Evolutionary conservation across 64 coral and sea anemone genomes (phyloP).

Genomic region (Montipora capricornis): DNA sequence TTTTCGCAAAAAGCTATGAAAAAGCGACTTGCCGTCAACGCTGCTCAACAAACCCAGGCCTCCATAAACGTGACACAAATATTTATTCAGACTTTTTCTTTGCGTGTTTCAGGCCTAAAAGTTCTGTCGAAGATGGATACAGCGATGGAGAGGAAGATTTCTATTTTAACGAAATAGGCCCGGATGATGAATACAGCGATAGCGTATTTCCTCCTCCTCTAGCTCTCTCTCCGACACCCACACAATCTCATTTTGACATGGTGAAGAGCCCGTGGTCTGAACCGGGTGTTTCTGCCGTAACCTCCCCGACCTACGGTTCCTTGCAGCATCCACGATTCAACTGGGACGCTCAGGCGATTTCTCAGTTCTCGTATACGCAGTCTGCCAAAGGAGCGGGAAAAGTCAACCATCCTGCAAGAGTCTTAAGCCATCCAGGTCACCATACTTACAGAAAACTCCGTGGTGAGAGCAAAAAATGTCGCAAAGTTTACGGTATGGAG

Average conservation of each 20-base stretch:
- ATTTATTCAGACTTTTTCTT: neutral
- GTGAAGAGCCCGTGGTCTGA: conserved; percentile 94
- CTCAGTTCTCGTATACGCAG: conserved; percentile 28
- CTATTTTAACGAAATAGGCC: conserved; percentile 94
- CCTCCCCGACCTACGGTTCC: conserved; percentile 23
- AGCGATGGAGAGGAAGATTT: conserved; percentile 99
- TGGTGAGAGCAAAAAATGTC: conserved; percentile 95
- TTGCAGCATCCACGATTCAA: conserved; percentile 86
- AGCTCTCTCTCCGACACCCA: conserved; percentile 75
- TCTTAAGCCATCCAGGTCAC: conserved; percentile 4
- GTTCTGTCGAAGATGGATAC: conserved; percentile 87
- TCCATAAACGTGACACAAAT: neutral
- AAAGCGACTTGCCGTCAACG: neutral
- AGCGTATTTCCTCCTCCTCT: conserved; percentile 62
- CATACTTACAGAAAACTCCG: conserved; percentile 81
- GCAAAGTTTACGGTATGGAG: conserved; percentile 98
- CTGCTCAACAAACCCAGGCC: neutral
- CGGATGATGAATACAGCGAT: conserved; percentile 67
- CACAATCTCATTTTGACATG: conserved; percentile 95
- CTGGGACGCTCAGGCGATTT: conserved; percentile 78
- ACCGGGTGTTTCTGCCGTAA: conserved; percentile 19
- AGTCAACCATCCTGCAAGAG: neutral
- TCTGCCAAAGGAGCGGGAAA: conserved; percentile 27
- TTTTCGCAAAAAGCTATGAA: neutral
- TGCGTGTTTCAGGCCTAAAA: conserved; percentile 81